phyloP scores from a whole-genome alignment of 2,888 invertebrate genomes.

The Phyllotreta cruciferae region DNA sequence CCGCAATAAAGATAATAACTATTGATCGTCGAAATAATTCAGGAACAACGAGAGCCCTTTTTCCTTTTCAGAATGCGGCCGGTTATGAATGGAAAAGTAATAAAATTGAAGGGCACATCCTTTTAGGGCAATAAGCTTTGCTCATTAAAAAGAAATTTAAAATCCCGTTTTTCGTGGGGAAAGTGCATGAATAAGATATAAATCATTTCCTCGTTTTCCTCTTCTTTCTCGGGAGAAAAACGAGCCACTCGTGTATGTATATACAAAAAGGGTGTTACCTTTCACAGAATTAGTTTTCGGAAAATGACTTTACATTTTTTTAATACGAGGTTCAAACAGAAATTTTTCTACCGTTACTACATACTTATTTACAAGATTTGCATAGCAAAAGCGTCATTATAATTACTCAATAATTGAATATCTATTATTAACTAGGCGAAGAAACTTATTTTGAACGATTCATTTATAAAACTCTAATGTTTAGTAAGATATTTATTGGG shows the following conservation, averaged over 20 bases:
- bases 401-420: background rate
- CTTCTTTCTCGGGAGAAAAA: too few relatives aligned
- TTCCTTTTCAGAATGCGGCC: conserved; percentile 21
- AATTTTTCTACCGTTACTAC: background rate
- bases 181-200: conserved; percentile 32
- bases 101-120: conserved; percentile 32
- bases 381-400: too few relatives aligned
- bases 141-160: conserved; percentile 32
- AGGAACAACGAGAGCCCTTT: conserved; percentile 12
- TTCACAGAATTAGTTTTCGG: conserved; percentile 29
- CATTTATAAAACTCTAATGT: too few relatives aligned
- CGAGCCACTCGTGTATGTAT: conserved; percentile 1
- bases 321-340: background rate
- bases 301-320: conserved; percentile 10
- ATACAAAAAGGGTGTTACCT: conserved; percentile 32
- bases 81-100: conserved; percentile 30
- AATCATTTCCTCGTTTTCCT: conserved; percentile 27
- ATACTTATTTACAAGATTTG: background rate
- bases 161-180: conserved; percentile 31
- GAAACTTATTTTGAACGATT: background rate
- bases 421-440: too few relatives aligned
- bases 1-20: conserved; percentile 27
- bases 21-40: conserved; percentile 25
- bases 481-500: background rate
- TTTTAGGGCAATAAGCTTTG: conserved; percentile 33